Conservation (phyloP, 2,888 invertebrate genomes). For the Cerceris rybyensis region DNA sequence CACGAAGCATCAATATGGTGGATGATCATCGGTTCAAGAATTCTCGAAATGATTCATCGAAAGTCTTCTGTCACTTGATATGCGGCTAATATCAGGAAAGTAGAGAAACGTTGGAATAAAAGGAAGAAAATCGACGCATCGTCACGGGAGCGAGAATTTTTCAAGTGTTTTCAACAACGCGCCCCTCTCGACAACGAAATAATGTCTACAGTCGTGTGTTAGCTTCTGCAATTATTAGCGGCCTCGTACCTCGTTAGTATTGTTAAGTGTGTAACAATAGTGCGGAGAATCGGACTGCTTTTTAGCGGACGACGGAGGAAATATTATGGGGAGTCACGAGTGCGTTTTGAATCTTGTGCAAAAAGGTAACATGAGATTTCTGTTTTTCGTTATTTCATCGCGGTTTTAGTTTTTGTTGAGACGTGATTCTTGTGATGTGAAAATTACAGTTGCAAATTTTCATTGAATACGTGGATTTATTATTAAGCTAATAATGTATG, state of each 20-base stretch:
- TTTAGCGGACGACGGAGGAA: neutral
- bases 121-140: slow-evolving; percentile 54
- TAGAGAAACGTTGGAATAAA: neutral
- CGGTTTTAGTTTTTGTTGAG: too few species aligned
- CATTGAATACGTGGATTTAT: too few species aligned
- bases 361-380: slow-evolving; percentile 43
- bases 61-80: neutral
- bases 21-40: too few species aligned
- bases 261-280: slow-evolving; percentile 57
- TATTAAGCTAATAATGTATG: too few species aligned
- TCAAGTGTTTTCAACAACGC: slow-evolving; percentile 71
- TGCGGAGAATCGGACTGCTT: slow-evolving; percentile 4
- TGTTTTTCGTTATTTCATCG: slow-evolving; percentile 1
- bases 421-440: too few species aligned
- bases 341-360: slow-evolving; percentile 45
- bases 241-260: slow-evolving; percentile 51
- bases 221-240: slow-evolving; percentile 61
- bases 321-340: slow-evolving; percentile 45
- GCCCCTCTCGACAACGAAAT: slow-evolving; percentile 59
- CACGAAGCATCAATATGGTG: too few species aligned
- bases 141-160: slow-evolving; percentile 55
- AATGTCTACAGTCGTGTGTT: slow-evolving; percentile 56
- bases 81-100: slow-evolving; percentile 30
- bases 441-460: too few species aligned
- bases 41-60: too few species aligned